Evolutionary conservation across 2,888 invertebrate genomes (phyloP).

Genomic region (Danaus chrysippus): DNA sequence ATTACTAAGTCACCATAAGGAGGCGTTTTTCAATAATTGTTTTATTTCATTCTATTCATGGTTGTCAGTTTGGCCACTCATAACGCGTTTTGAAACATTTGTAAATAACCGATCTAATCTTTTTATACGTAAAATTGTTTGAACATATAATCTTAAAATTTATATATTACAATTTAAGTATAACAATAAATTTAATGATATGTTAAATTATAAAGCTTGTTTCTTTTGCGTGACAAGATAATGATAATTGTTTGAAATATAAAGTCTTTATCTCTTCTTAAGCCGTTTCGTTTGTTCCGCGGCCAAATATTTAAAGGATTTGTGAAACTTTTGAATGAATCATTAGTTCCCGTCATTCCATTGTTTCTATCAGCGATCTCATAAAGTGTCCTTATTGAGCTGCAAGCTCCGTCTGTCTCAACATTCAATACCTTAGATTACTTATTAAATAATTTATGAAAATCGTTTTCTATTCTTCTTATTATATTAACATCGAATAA

Average conservation of each 20-base stretch:
- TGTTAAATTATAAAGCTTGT: no score
- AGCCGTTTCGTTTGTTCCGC: conserved; percentile 36
- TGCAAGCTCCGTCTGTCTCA: conserved; percentile 65
- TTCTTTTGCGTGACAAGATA: no score
- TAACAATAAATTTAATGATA: no score
- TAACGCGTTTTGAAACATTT: conserved; percentile 31
- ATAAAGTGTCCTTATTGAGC: conserved; percentile 49
- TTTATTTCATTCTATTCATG: conserved; percentile 64
- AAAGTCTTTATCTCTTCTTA: neutral
- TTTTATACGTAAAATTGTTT: neutral
- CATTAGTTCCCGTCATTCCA: conserved; percentile 64
- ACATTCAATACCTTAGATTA: conserved; percentile 52
- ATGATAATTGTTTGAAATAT: neutral
- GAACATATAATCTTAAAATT: no score
- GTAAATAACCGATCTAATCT: neutral
- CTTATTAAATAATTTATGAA: conserved; percentile 9
- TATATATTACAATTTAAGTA: no score
- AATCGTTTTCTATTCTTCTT: neutral
- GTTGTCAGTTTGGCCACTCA: conserved; percentile 45
- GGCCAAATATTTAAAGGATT: conserved; percentile 53
- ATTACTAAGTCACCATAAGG: conserved; percentile 62
- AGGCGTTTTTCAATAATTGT: conserved; percentile 73
- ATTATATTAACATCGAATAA: no score
- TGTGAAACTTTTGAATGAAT: conserved; percentile 72
- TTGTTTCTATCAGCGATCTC: conserved; percentile 60